Evolutionary conservation across 1,140 invertebrate species (phyloP).

Genomic region (Cyphomyrmex costatus): DNA sequence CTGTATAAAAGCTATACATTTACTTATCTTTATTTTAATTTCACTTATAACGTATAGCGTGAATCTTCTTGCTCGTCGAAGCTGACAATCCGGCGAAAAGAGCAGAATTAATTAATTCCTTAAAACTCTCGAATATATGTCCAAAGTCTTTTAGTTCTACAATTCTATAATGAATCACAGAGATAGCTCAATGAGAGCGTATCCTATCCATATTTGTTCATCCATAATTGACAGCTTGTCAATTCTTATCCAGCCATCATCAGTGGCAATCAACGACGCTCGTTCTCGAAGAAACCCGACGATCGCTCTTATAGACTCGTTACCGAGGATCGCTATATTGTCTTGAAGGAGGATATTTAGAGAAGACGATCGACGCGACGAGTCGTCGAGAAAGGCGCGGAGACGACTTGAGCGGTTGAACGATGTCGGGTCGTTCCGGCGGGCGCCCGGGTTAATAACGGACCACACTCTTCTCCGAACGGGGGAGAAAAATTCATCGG

Average conservation of each 20-base stretch:
- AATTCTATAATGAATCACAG: not conserved
- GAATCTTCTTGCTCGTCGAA: not conserved
- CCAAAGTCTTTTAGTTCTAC: no score
- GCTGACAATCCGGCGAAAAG: not conserved
- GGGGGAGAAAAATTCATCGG: constrained; percentile 65
- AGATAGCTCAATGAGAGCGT: not conserved
- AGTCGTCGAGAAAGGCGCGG: constrained; percentile 38
- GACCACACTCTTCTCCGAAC: constrained; percentile 26
- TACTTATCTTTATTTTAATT: constrained; percentile 10
- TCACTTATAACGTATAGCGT: not conserved
- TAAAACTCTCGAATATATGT: not conserved
- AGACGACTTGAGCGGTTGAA: constrained; percentile 60
- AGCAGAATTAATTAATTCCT: constrained; percentile 1
- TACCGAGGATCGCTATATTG: constrained; percentile 45
- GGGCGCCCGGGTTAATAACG: constrained; percentile 71
- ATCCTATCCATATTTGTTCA: not conserved
- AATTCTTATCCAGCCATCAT: not conserved
- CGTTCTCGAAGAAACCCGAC: constrained; percentile 23
- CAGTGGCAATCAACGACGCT: no score
- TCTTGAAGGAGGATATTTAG: constrained; percentile 41
- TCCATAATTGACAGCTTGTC: not conserved
- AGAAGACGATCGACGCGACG: constrained; percentile 53
- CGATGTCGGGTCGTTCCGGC: constrained; percentile 69
- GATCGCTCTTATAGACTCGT: constrained; percentile 51
- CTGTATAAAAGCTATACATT: not conserved